phyloP scores from a whole-genome alignment of 2,888 invertebrate species.

The Marronus borbonicus region DNA sequence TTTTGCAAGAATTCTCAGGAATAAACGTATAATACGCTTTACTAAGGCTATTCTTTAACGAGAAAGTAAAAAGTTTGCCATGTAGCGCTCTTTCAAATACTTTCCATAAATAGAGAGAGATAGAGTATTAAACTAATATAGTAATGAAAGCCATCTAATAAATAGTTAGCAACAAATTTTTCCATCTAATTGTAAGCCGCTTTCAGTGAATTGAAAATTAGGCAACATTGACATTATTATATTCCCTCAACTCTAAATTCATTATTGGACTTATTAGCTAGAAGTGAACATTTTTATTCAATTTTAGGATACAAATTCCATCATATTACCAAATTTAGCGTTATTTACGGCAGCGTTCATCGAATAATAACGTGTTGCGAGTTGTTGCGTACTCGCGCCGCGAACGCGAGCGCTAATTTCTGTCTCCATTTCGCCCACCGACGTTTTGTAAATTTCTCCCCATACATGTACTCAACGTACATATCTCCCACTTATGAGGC shows the following conservation, averaged over 20 bases:
- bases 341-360: neutral
- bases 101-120: too few species aligned
- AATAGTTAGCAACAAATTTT: too few species aligned
- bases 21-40: too few species aligned
- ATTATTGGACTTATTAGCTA: neutral
- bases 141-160: too few species aligned
- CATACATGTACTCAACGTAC: neutral
- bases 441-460: slow-evolving; percentile 13
- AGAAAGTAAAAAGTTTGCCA: too few species aligned
- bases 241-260: neutral
- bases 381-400: neutral
- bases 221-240: too few species aligned
- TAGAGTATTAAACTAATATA: too few species aligned
- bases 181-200: too few species aligned
- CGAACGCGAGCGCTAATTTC: slow-evolving; percentile 10
- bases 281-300: slow-evolving; percentile 6
- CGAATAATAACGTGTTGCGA: neutral
- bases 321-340: slow-evolving; percentile 4
- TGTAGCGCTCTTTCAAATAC: too few species aligned
- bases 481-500: slow-evolving; percentile 11
- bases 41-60: too few species aligned
- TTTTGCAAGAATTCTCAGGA: too few species aligned
- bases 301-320: slow-evolving; percentile 9
- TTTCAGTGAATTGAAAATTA: too few species aligned
- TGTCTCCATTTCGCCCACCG: slow-evolving; percentile 24